These are phyloP conservation scores for Caenorhabditis zanzibari DNA, from an alignment of 2,888 invertebrate species.

Conservation along the genomic window DNA sequence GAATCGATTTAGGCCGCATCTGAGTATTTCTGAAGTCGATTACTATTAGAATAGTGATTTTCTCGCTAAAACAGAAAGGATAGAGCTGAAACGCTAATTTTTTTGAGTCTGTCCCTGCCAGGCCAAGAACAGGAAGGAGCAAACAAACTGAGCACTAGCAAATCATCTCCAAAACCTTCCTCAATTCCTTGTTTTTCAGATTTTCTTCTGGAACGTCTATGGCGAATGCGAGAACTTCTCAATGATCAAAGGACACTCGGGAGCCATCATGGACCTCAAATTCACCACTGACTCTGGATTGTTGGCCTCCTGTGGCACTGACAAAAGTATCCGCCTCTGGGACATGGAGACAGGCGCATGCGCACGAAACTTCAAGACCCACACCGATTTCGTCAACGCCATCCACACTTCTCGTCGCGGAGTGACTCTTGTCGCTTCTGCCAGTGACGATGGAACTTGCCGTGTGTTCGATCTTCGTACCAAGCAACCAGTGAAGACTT, in stretches of 20 bases:
- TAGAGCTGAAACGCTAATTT: too few relatives aligned
- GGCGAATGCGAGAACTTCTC: constrained; percentile 98
- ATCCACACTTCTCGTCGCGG: constrained; percentile 89
- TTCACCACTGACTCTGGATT: constrained; percentile 83
- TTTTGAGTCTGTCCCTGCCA: too few relatives aligned
- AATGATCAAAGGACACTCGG: constrained; percentile 94
- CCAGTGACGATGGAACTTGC: constrained; percentile 92
- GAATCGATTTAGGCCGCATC: too few relatives aligned
- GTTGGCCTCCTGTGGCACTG: constrained; percentile 94
- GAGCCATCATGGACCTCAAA: constrained; percentile 93
- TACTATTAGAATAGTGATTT: too few relatives aligned
- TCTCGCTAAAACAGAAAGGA: too few relatives aligned
- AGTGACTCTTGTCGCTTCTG: constrained; percentile 93
- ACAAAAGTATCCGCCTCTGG: constrained; percentile 96
- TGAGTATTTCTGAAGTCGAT: too few relatives aligned
- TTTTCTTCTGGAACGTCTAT: constrained; percentile 94
- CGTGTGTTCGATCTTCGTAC: constrained; percentile 91
- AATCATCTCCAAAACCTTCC: too few relatives aligned
- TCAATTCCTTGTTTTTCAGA: too few relatives aligned
- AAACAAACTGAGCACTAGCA: too few relatives aligned
- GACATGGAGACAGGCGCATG: constrained; percentile 93
- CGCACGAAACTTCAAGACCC: constrained; percentile 88
- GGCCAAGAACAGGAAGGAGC: too few relatives aligned
- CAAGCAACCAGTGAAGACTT: constrained; percentile 88
- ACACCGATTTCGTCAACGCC: constrained; percentile 87